A percentile compares a stretch with the other conserved stretches of the same genome.
Conservation (phyloP, 2,113 vertebrate genomes). For the Larimichthys crocea region DNA sequence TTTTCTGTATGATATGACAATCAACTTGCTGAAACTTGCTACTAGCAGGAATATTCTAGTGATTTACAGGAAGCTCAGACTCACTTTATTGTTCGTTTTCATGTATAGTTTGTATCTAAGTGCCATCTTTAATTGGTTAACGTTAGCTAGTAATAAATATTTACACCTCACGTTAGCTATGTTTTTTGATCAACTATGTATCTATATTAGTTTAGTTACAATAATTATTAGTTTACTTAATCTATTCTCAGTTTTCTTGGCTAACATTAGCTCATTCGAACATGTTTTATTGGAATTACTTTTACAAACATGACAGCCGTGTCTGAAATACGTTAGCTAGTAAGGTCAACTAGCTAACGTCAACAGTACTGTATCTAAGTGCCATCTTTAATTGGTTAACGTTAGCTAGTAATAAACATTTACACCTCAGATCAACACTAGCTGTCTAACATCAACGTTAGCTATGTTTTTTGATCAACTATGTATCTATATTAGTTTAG, state of each 20-base stretch:
- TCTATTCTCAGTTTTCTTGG: neutral
- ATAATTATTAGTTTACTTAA: neutral
- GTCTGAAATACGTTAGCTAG: neutral
- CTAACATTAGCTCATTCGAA: too few species aligned
- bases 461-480: neutral
- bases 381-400: too few species aligned
- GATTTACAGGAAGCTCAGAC: neutral
- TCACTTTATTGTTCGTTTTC: too few species aligned
- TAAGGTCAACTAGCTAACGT: too few species aligned
- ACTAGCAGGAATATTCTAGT: neutral
- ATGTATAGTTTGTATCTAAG: neutral
- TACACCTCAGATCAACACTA: neutral
- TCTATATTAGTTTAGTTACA: neutral
- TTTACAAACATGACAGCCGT: too few species aligned
- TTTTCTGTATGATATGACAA: slow-evolving; percentile 5
- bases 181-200: neutral
- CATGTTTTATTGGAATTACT: too few species aligned
- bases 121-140: too few species aligned
- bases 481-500: too few species aligned
- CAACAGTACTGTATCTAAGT: too few species aligned
- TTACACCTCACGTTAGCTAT: neutral
- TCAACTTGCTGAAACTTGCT: slow-evolving; percentile 5
- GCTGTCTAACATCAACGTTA: neutral
- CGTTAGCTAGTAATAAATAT: neutral
- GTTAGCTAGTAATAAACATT: neutral